These are phyloP conservation scores for Cochlearius cochlearius DNA, from an alignment of 2,113 vertebrate genomes.

Conservation along the genomic window DNA sequence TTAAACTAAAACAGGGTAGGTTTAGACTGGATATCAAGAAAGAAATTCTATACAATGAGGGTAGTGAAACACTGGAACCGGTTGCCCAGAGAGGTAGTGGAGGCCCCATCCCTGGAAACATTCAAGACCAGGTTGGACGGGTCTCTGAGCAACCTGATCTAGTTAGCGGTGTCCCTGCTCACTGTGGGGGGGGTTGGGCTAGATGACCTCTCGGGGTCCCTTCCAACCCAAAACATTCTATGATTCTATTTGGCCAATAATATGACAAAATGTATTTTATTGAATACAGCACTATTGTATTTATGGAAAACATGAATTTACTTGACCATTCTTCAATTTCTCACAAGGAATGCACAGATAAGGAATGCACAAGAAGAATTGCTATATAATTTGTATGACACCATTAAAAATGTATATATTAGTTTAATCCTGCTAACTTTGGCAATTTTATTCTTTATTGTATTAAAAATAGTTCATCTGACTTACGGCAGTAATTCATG, in stretches of 20 bases:
- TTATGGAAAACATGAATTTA: background rate
- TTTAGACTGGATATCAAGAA: too few species aligned
- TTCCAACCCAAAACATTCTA: too few species aligned
- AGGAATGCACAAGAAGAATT: background rate
- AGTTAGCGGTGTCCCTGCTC: too few species aligned
- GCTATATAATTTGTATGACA: background rate
- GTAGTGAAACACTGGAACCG: too few species aligned
- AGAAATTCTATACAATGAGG: too few species aligned
- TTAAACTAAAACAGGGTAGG: too few species aligned
- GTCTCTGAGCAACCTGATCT: too few species aligned
- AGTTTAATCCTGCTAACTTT: background rate
- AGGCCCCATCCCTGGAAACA: too few species aligned
- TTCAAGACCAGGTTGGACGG: too few species aligned
- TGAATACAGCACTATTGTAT: background rate
- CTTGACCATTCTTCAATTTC: background rate
- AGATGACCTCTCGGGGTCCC: too few species aligned
- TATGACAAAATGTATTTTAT: background rate
- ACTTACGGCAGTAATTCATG: background rate
- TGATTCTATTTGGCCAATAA: background rate
- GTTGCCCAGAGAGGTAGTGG: too few species aligned
- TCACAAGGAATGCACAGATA: background rate
- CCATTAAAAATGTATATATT: background rate
- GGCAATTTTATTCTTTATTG: background rate
- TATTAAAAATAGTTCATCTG: background rate
- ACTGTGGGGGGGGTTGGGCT: too few species aligned